Evolutionary conservation across 2,797 vertebrate species (phyloP).

Genomic region (Petrocephalus sullivani): DNA sequence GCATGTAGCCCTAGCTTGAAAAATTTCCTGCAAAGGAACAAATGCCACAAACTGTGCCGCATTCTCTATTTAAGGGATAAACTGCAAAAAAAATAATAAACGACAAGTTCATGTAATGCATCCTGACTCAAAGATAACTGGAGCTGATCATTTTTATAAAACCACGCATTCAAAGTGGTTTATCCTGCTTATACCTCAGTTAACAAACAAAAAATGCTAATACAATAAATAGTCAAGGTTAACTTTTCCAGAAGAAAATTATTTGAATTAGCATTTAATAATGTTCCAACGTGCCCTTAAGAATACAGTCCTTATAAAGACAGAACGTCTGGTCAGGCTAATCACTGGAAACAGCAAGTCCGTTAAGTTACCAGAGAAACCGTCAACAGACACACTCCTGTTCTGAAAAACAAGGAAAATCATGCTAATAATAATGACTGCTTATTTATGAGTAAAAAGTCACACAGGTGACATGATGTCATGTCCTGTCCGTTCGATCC

Average conservation of each 20-base stretch:
- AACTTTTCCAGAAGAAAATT: neutral
- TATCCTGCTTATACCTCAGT: neutral
- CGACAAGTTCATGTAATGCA: neutral
- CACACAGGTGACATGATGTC: too few relatives aligned
- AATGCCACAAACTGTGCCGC: neutral
- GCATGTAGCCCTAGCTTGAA: neutral
- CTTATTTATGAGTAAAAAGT: neutral
- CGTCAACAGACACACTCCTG: neutral
- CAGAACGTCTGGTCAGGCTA: too few relatives aligned
- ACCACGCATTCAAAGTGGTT: neutral
- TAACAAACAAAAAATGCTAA: too few relatives aligned
- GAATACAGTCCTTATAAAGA: neutral
- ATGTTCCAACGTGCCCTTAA: neutral
- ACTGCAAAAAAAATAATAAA: neutral
- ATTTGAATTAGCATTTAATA: neutral
- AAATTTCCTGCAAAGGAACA: neutral
- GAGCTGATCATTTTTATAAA: neutral
- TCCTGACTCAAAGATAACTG: neutral
- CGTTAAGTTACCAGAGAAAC: neutral
- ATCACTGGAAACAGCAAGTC: neutral
- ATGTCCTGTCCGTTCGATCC: too few relatives aligned
- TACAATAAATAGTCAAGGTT: neutral
- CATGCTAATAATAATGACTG: neutral
- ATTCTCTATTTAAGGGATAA: neutral
- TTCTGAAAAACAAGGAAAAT: neutral